These are phyloP conservation scores for Ephialtes manifestator DNA, from an alignment of 2,888 invertebrate species.

Conservation along the genomic window DNA sequence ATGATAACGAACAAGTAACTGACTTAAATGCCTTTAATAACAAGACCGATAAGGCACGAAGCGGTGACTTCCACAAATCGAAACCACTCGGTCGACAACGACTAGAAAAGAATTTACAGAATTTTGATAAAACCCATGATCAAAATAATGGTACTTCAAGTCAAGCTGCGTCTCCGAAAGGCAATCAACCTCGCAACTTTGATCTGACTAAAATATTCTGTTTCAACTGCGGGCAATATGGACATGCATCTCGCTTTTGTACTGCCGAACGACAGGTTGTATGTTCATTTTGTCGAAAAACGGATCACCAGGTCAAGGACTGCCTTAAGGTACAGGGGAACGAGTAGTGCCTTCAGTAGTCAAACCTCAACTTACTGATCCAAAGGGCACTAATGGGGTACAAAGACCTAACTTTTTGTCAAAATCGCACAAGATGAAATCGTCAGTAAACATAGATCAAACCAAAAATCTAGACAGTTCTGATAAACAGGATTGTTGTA, in stretches of 20 bases:
- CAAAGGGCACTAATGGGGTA: constrained; percentile 11
- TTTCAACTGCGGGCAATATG: constrained; percentile 45
- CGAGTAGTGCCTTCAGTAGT: constrained; percentile 49
- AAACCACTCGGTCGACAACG: constrained; percentile 30
- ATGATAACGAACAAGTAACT: neutral
- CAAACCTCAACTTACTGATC: constrained; percentile 39
- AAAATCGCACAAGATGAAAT: neutral
- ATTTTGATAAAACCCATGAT: too few species aligned
- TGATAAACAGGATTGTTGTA: neutral
- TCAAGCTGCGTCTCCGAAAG: neutral
- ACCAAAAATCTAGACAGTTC: neutral
- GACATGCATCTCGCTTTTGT: constrained; percentile 46
- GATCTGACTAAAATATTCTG: constrained; percentile 42
- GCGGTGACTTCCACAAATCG: neutral
- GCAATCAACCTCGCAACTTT: neutral
- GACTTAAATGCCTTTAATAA: neutral
- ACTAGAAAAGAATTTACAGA: too few species aligned
- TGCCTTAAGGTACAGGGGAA: constrained; percentile 59
- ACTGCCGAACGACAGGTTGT: constrained; percentile 49
- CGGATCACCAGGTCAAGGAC: constrained; percentile 51
- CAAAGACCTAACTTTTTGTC: too few species aligned
- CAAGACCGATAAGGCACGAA: neutral
- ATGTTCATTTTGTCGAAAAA: constrained; percentile 26
- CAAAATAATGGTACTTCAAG: neutral
- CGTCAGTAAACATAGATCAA: neutral